Conservation (phyloP, 2,888 invertebrate species). For the Lacanobia wlatinum region DNA sequence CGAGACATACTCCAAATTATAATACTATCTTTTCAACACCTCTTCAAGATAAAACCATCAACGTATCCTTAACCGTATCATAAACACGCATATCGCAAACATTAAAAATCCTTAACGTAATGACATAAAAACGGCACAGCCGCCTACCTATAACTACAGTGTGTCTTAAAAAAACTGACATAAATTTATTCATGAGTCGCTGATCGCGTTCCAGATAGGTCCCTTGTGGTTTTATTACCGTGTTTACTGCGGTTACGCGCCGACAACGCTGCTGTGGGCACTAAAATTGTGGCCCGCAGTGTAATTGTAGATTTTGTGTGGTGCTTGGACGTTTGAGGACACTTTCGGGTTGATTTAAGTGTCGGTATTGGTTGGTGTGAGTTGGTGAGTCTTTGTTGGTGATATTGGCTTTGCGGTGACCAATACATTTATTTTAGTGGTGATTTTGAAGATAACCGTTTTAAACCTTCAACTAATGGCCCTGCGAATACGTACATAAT, state of each 20-base stretch:
- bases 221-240: slow-evolving; percentile 73
- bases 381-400: not conserved
- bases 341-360: slow-evolving; percentile 16
- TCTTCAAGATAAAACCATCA: slow-evolving; percentile 2
- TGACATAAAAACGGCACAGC: slow-evolving; percentile 37
- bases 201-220: slow-evolving; percentile 74
- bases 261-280: slow-evolving; percentile 49
- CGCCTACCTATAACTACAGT: slow-evolving; percentile 28
- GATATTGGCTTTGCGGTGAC: not conserved
- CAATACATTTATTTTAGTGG: not conserved
- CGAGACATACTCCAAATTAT: too few species aligned
- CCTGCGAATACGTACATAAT: too few species aligned
- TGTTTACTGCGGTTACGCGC: slow-evolving; percentile 66
- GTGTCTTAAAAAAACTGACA: slow-evolving; percentile 57
- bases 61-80: slow-evolving; percentile 8
- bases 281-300: slow-evolving; percentile 48
- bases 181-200: slow-evolving; percentile 78
- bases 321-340: slow-evolving; percentile 23
- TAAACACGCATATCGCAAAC: slow-evolving; percentile 36
- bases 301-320: slow-evolving; percentile 44
- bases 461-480: too few species aligned
- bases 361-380: not conserved
- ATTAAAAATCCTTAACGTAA: slow-evolving; percentile 20
- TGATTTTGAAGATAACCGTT: not conserved
- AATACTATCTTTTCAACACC: not conserved